Conservation (phyloP, 2,888 invertebrate species). For the Automeris io region DNA sequence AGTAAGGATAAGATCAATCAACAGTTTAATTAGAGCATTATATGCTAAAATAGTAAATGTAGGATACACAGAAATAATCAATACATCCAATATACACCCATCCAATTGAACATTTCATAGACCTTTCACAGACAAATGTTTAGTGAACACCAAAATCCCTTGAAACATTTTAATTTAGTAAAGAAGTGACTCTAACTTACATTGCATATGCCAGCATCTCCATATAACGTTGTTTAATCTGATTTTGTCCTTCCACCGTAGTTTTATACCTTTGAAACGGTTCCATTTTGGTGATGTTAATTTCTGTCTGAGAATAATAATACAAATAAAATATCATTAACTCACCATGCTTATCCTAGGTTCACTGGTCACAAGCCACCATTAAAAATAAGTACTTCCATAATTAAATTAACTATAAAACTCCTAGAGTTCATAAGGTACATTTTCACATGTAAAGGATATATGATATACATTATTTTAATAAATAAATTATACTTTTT, state of each 20-base stretch:
- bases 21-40: too few relatives aligned
- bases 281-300: conserved; percentile 99
- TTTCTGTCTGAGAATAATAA: conserved; percentile 89
- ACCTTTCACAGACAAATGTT: background rate
- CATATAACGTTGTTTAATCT: conserved; percentile 99
- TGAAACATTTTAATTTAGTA: background rate
- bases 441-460: conserved; percentile 53
- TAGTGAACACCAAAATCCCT: background rate
- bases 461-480: conserved; percentile 52
- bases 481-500: conserved; percentile 24
- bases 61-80: too few relatives aligned
- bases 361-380: conserved; percentile 53
- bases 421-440: conserved; percentile 47
- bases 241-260: conserved; percentile 99
- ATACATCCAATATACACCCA: too few relatives aligned
- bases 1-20: too few relatives aligned
- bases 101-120: too few relatives aligned
- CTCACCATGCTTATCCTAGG: conserved; percentile 51
- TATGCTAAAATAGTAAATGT: too few relatives aligned
- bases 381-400: conserved; percentile 39
- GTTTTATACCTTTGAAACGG: conserved; percentile 97
- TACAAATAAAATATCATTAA: conserved; percentile 23
- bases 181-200: conserved; percentile 74
- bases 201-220: conserved; percentile 99
- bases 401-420: conserved; percentile 48